A percentile compares a stretch with the other conserved stretches of the same genome.
Conservation (phyloP, 1,140 invertebrate species). For the Goniozus legneri region DNA sequence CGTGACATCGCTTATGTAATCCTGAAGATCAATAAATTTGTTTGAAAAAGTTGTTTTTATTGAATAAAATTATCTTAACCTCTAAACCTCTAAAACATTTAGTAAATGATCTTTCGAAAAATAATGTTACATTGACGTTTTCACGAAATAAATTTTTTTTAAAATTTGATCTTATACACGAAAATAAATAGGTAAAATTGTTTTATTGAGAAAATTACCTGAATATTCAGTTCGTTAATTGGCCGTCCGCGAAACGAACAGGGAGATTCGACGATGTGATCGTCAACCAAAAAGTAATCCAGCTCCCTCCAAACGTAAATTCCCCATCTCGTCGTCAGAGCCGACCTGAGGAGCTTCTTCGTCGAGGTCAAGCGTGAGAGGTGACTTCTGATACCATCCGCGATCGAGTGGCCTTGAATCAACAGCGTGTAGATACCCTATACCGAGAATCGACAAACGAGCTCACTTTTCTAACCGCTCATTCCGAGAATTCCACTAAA, state of each 20-base stretch:
- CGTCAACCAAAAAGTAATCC: conserved; percentile 64
- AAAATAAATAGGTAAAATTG: too few relatives aligned
- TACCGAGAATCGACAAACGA: too few relatives aligned
- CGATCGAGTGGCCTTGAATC: conserved; percentile 36
- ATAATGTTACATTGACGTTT: too few relatives aligned
- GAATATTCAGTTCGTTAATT: conserved; percentile 70
- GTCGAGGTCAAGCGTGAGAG: conserved; percentile 32
- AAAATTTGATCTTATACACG: too few relatives aligned
- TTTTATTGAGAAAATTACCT: too few relatives aligned
- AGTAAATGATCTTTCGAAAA: too few relatives aligned
- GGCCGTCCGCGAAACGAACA: conserved; percentile 63
- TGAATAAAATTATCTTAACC: too few relatives aligned
- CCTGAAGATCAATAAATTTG: too few relatives aligned
- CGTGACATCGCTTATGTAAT: conserved; percentile 74
- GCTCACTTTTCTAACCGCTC: not conserved
- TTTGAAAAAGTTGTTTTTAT: too few relatives aligned
- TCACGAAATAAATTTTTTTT: too few relatives aligned
- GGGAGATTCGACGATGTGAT: conserved; percentile 65
- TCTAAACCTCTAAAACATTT: too few relatives aligned
- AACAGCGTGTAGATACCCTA: conserved; percentile 47
- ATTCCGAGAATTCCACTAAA: too few relatives aligned
- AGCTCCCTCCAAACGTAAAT: conserved; percentile 52
- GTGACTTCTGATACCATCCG: conserved; percentile 34
- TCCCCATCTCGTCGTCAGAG: conserved; percentile 48
- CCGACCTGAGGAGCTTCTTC: conserved; percentile 42